Conservation (phyloP, 2,888 invertebrate species). For the Abscondita cerata region DNA sequence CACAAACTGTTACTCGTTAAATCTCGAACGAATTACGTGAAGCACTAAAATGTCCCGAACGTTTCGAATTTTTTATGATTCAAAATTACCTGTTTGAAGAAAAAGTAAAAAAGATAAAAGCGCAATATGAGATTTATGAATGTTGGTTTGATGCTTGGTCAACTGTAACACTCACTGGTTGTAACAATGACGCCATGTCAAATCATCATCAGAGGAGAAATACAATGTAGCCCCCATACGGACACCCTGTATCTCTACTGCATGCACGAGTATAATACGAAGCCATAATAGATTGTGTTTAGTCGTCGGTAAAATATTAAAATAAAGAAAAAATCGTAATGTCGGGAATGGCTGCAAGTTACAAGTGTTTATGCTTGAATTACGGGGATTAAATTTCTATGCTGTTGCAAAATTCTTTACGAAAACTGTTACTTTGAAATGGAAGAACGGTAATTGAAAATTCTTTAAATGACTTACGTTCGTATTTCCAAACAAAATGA, state of each 20-base stretch:
- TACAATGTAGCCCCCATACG: conserved; percentile 34
- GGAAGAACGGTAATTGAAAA: too few species aligned
- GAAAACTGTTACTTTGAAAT: neutral
- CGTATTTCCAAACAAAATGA: neutral
- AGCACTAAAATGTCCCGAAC: neutral
- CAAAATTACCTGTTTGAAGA: neutral
- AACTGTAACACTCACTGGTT: conserved; percentile 40
- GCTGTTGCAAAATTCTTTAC: neutral
- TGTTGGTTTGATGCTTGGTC: conserved; percentile 30
- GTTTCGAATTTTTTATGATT: conserved; percentile 1
- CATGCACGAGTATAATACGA: conserved; percentile 35
- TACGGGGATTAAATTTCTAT: conserved; percentile 28
- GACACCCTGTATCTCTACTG: conserved; percentile 39
- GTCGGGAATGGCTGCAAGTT: conserved; percentile 31
- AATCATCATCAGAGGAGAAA: conserved; percentile 38
- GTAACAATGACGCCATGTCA: conserved; percentile 41
- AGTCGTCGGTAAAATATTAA: conserved; percentile 40
- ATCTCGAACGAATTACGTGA: too few species aligned
- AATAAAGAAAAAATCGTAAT: conserved; percentile 28
- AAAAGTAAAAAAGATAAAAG: neutral
- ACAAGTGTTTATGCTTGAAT: conserved; percentile 33
- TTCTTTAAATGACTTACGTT: neutral
- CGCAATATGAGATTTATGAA: neutral
- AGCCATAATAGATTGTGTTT: conserved; percentile 40
- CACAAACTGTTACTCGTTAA: conserved; percentile 43